Conservation (phyloP, 2,113 vertebrate genomes). For the Nestor notabilis region DNA sequence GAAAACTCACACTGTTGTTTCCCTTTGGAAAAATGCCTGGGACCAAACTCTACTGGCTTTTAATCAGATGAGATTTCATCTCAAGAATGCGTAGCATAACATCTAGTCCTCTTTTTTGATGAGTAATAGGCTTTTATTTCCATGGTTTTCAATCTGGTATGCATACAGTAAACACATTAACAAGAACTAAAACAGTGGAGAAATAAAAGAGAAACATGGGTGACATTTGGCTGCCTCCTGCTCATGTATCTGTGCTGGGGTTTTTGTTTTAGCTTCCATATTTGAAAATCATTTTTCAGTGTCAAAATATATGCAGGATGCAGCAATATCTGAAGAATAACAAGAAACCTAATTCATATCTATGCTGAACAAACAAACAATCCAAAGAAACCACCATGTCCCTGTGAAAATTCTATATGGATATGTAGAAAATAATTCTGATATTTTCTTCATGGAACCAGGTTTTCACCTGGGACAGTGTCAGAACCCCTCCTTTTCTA, state of each 20-base stretch:
- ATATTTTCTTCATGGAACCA: background rate
- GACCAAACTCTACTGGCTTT: background rate
- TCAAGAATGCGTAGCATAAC: background rate
- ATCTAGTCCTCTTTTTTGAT: background rate
- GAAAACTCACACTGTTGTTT: background rate
- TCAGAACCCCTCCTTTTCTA: background rate
- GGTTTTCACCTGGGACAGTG: background rate
- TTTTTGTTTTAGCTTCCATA: background rate
- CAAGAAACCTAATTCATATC: background rate
- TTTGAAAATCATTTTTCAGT: background rate
- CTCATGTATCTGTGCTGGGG: fast-evolving
- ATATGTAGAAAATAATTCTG: background rate
- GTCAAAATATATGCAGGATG: background rate
- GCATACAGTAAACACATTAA: background rate
- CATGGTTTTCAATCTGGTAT: background rate
- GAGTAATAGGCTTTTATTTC: background rate
- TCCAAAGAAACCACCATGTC: background rate
- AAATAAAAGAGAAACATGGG: background rate
- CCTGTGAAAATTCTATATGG: background rate
- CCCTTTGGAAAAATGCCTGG: background rate
- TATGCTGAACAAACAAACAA: background rate
- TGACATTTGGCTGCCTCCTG: background rate
- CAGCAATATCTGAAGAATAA: background rate
- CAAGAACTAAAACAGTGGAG: background rate
- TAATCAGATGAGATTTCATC: background rate